These are phyloP conservation scores for Buphagus erythrorhynchus DNA, from an alignment of 2,797 vertebrate species.

Conservation along the genomic window DNA sequence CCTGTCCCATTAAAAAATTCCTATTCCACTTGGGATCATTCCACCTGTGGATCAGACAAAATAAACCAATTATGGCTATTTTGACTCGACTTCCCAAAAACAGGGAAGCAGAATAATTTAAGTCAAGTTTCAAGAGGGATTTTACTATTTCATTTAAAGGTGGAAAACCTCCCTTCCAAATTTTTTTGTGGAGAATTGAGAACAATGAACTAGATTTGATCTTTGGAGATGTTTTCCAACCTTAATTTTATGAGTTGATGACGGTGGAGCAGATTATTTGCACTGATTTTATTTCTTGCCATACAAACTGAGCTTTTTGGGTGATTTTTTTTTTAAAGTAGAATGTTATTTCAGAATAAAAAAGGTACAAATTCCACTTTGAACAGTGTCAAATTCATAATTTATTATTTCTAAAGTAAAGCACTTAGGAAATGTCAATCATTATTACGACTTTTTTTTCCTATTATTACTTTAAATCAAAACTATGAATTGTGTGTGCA, in stretches of 20 bases:
- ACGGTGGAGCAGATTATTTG: not conserved
- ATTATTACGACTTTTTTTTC: not conserved
- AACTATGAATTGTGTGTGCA: fast-evolving
- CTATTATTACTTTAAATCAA: not conserved
- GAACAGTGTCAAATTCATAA: not conserved
- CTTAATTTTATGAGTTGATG: not conserved
- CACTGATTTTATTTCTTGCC: not conserved
- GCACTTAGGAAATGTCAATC: not conserved
- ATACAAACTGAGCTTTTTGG: fast-evolving
- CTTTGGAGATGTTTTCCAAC: not conserved
- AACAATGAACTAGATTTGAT: not conserved
- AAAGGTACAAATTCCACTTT: not conserved
- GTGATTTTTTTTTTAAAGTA: not conserved
- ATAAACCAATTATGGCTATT: not conserved
- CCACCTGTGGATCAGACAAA: not conserved
- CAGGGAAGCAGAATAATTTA: not conserved
- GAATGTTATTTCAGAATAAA: not conserved
- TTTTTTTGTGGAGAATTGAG: not conserved
- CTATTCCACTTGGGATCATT: not conserved
- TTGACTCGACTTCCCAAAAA: not conserved
- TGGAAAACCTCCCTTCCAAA: not conserved
- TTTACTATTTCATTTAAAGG: not conserved
- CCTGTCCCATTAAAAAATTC: not conserved
- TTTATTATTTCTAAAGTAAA: not conserved
- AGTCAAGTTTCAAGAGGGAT: not conserved